phyloP scores from a whole-genome alignment of 2,888 invertebrate species.

The Syrista parreyssii region DNA sequence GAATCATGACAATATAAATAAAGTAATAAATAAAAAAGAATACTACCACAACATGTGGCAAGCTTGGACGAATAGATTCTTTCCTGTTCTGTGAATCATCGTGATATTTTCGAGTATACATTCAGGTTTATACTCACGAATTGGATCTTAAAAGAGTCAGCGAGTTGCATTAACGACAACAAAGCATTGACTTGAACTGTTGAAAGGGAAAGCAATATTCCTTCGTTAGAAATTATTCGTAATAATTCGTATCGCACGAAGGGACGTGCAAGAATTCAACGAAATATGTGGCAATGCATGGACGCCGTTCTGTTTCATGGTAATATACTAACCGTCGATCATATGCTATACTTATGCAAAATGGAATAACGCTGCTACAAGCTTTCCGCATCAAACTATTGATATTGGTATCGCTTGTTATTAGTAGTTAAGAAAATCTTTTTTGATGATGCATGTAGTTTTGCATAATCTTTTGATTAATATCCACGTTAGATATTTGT shows the following conservation, averaged over 20 bases:
- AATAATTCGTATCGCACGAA: conserved; percentile 15
- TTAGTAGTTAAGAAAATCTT: background rate
- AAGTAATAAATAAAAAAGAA: conserved; percentile 13
- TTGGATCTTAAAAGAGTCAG: background rate
- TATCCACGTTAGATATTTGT: background rate
- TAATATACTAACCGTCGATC: conserved; percentile 26
- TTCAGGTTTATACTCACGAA: background rate
- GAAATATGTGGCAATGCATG: conserved; percentile 41
- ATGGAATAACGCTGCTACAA: background rate
- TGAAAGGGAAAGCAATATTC: background rate
- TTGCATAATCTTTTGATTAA: background rate
- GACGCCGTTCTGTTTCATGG: conserved; percentile 42
- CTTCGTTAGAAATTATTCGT: background rate
- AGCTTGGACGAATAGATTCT: conserved; percentile 31
- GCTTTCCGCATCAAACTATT: background rate
- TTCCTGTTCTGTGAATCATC: conserved; percentile 50
- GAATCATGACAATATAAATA: background rate
- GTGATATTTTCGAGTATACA: conserved; percentile 32
- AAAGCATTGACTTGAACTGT: background rate
- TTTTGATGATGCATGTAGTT: background rate
- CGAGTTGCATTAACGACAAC: background rate
- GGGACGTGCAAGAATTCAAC: background rate
- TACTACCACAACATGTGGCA: conserved; percentile 25
- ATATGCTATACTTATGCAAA: background rate
- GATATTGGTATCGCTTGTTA: background rate